Percentiles rank a stretch among this genome's conserved stretches.
Evolutionary conservation across 2,888 invertebrate species (phyloP).

Genomic region (Metallyticus violacea): DNA sequence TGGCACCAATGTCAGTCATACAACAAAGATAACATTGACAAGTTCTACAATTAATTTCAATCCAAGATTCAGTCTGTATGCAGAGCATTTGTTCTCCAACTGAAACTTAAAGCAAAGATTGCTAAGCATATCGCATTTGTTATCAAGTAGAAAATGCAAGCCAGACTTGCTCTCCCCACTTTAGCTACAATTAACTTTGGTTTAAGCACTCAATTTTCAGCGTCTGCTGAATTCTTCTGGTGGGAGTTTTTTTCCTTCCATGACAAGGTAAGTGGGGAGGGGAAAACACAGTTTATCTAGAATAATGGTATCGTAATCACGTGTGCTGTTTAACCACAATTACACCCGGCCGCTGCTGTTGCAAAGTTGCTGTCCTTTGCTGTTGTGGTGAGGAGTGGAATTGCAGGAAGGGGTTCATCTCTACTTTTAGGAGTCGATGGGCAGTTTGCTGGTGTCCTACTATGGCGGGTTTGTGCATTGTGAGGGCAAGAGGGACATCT

Average conservation of each 20-base stretch:
- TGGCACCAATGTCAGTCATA: neutral
- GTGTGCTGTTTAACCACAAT: conserved; percentile 84
- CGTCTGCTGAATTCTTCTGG: neutral
- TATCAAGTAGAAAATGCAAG: neutral
- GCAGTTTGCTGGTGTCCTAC: neutral
- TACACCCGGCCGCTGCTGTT: conserved; percentile 80
- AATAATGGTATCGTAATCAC: conserved; percentile 50
- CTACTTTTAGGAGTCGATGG: conserved; percentile 42
- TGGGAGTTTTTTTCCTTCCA: neutral
- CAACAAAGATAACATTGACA: neutral
- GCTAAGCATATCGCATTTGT: neutral
- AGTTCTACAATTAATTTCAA: neutral
- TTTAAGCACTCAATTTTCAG: conserved; percentile 15
- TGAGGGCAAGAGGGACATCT: conserved; percentile 60
- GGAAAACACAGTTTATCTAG: conserved; percentile 1
- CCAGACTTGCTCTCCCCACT: neutral
- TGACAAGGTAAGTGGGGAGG: neutral
- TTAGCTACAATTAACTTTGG: neutral
- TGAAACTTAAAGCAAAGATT: neutral
- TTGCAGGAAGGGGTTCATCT: conserved; percentile 62
- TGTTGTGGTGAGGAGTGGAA: conserved; percentile 32
- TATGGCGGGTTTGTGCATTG: conserved; percentile 41
- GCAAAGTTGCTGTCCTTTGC: conserved; percentile 42
- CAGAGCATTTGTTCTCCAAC: neutral
- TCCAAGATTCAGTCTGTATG: neutral